These are phyloP conservation scores for Garrulus glandarius DNA, from an alignment of 2,797 vertebrate species.

Conservation along the genomic window DNA sequence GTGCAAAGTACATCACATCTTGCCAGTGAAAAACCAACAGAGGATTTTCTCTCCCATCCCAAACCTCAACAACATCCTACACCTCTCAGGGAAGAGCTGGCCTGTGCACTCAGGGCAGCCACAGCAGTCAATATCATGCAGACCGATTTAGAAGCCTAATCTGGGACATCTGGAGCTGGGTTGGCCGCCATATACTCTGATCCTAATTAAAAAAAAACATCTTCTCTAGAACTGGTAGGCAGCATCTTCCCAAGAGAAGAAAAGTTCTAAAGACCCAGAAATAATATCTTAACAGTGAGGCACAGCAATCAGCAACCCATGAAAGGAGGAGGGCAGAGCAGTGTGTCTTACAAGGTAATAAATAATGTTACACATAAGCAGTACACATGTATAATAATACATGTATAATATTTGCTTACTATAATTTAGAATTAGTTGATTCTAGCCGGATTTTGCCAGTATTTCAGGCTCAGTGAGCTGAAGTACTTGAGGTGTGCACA, in stretches of 20 bases:
- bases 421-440: neutral
- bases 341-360: neutral
- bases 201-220: neutral
- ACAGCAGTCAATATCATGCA: neutral
- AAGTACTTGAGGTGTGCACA: neutral
- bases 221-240: neutral
- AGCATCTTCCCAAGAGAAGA: neutral
- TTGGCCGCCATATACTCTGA: neutral
- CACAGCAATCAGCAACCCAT: neutral
- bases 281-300: neutral
- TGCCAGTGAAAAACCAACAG: neutral
- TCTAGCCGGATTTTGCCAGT: neutral
- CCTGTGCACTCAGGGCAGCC: neutral
- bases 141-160: neutral
- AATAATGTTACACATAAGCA: neutral
- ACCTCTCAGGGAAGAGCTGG: neutral
- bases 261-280: neutral
- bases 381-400: fast-evolving
- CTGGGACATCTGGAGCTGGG: neutral
- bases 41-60: neutral
- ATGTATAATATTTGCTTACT: neutral
- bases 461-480: neutral
- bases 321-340: neutral
- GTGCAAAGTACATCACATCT: fast-evolving
- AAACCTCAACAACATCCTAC: neutral